A percentile compares a stretch with the other conserved stretches of the same genome.
Conservation (phyloP, 2,797 vertebrate genomes). For the Semotilus atromaculatus region DNA sequence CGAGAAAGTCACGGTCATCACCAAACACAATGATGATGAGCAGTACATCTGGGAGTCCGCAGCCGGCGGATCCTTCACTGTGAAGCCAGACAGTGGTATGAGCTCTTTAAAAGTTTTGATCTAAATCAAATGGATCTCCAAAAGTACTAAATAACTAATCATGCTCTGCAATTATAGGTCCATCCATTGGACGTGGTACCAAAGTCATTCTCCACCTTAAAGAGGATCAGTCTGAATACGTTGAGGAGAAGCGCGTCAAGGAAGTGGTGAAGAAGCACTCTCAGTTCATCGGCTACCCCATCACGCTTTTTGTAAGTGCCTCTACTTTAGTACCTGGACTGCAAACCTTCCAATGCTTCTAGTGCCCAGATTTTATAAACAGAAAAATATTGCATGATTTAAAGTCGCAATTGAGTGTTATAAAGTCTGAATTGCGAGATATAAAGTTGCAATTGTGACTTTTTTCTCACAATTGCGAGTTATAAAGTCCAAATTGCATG, state of each 20-base stretch:
- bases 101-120: background rate
- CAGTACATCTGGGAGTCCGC: constrained; percentile 82
- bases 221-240: constrained; percentile 90
- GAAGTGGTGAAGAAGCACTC: constrained; percentile 96
- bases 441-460: too few relatives aligned
- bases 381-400: too few relatives aligned
- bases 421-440: too few relatives aligned
- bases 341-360: background rate
- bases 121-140: background rate
- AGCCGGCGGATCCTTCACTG: constrained; percentile 78
- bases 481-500: too few relatives aligned
- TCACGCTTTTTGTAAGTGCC: constrained; percentile 87
- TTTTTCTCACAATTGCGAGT: too few relatives aligned
- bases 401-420: too few relatives aligned
- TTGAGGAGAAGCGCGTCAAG: constrained; percentile 88
- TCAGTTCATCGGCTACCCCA: constrained; percentile 96
- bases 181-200: constrained; percentile 84
- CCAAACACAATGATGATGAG: constrained; percentile 82
- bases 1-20: constrained; percentile 79
- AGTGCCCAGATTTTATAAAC: too few relatives aligned
- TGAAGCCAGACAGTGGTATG: constrained; percentile 39
- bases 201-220: constrained; percentile 92
- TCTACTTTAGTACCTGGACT: background rate
- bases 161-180: constrained; percentile 57
- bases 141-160: background rate